Evolutionary conservation across 1,140 invertebrate species (phyloP).

Genomic region (Calliopsis andreniformis): DNA sequence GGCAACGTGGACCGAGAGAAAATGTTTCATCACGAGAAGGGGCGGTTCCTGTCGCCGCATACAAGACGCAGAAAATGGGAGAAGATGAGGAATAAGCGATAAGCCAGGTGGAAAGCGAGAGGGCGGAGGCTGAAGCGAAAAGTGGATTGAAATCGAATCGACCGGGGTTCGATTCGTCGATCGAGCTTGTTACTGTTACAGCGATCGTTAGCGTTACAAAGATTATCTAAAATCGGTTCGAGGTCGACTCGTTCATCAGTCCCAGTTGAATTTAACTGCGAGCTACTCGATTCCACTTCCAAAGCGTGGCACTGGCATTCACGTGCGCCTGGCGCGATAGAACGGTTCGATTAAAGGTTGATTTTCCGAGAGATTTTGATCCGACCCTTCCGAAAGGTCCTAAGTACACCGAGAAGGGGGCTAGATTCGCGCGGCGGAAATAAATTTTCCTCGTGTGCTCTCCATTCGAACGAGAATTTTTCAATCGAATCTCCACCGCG

Average conservation of each 20-base stretch:
- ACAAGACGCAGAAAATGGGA: slow-evolving; percentile 51
- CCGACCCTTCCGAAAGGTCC: neutral
- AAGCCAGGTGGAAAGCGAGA: neutral
- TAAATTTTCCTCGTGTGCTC: neutral
- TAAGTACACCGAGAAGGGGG: too few species aligned
- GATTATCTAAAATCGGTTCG: slow-evolving; percentile 40
- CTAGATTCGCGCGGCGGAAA: neutral
- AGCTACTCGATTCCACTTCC: slow-evolving; percentile 18
- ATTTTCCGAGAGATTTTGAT: slow-evolving; percentile 53
- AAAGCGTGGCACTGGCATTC: neutral
- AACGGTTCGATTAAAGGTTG: slow-evolving; percentile 53
- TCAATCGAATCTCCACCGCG: neutral
- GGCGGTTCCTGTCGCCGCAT: slow-evolving; percentile 35
- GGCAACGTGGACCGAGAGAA: slow-evolving; percentile 26
- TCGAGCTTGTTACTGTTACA: slow-evolving; percentile 58
- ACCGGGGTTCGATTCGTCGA: slow-evolving; percentile 38
- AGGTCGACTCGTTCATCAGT: slow-evolving; percentile 36
- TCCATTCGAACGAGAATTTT: neutral
- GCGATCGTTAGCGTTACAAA: slow-evolving; percentile 61
- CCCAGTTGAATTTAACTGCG: slow-evolving; percentile 30
- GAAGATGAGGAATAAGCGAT: slow-evolving; percentile 18
- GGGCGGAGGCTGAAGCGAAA: neutral
- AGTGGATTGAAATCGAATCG: slow-evolving; percentile 62
- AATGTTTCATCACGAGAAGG: slow-evolving; percentile 18
- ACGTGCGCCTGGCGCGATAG: slow-evolving; percentile 42